Conservation (phyloP, 2,113 vertebrate species). For the Gobiocypris rarus region DNA sequence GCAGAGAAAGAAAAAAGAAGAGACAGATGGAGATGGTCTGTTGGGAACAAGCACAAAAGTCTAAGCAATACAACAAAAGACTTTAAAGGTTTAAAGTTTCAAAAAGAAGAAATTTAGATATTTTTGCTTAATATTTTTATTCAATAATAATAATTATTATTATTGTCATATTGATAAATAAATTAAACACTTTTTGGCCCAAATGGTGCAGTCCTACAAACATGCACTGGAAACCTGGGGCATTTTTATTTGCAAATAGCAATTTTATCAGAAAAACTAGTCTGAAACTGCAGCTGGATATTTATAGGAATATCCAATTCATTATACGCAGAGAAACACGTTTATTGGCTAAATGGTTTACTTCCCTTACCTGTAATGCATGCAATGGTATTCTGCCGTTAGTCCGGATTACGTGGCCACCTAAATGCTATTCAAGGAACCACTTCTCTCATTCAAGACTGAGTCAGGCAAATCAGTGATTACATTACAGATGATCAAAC, state of each 20-base stretch:
- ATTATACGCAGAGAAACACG: not conserved
- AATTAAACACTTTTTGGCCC: too few relatives aligned
- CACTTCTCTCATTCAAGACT: not conserved
- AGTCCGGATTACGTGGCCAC: not conserved
- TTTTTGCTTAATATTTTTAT: too few relatives aligned
- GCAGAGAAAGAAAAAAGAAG: not conserved
- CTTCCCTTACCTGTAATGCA: slow-evolving; percentile 9
- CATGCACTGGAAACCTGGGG: too few relatives aligned
- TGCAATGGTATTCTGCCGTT: not conserved
- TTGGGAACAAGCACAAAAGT: slow-evolving; percentile 20
- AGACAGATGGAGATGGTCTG: slow-evolving; percentile 21
- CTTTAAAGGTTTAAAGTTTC: too few relatives aligned
- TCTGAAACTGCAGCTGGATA: not conserved
- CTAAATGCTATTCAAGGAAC: not conserved
- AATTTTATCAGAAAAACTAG: not conserved
- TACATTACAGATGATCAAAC: not conserved
- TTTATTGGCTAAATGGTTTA: not conserved
- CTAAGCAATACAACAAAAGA: not conserved
- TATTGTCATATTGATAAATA: not conserved
- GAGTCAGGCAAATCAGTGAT: not conserved
- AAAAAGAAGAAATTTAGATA: too few relatives aligned
- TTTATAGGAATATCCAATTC: not conserved
- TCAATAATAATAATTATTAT: too few relatives aligned
- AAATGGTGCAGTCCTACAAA: not conserved
- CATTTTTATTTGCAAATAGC: too few relatives aligned